Conservation (phyloP, 2,888 invertebrate genomes). For the Boloria selene region DNA sequence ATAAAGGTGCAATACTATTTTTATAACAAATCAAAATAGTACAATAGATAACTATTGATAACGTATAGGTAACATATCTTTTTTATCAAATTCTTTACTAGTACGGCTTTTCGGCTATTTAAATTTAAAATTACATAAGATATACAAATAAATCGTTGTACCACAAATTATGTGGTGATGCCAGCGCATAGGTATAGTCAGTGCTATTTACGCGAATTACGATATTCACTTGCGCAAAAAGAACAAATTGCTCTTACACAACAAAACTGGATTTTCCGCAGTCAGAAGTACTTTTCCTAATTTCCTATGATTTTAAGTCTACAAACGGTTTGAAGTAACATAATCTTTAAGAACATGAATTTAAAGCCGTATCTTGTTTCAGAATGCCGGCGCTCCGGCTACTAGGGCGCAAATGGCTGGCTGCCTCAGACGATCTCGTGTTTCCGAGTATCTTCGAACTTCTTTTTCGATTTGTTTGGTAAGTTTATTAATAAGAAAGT, state of each 20-base stretch:
- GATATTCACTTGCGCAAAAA: slow-evolving; percentile 43
- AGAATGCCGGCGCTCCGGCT: slow-evolving; percentile 94
- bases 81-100: too few species aligned
- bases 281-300: slow-evolving; percentile 23
- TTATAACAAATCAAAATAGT: too few species aligned
- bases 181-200: not conserved
- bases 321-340: slow-evolving; percentile 4
- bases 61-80: too few species aligned
- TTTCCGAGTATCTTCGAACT: slow-evolving; percentile 92
- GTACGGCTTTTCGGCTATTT: too few species aligned
- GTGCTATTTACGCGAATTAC: slow-evolving; percentile 32
- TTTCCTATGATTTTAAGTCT: slow-evolving; percentile 12
- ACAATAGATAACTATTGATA: too few species aligned
- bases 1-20: too few species aligned
- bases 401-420: slow-evolving; percentile 94
- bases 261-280: slow-evolving; percentile 35
- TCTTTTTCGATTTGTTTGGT: slow-evolving; percentile 87
- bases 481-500: slow-evolving; percentile 48
- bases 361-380: slow-evolving; percentile 50
- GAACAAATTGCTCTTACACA: slow-evolving; percentile 40
- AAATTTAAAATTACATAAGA: too few species aligned
- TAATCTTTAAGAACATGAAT: slow-evolving; percentile 18
- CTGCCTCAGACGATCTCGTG: slow-evolving; percentile 95
- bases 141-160: too few species aligned
- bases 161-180: too few species aligned